These are phyloP conservation scores for Epizoanthus rinbou DNA, from an alignment of 92 coral and sea anemone species.

Conservation along the genomic window DNA sequence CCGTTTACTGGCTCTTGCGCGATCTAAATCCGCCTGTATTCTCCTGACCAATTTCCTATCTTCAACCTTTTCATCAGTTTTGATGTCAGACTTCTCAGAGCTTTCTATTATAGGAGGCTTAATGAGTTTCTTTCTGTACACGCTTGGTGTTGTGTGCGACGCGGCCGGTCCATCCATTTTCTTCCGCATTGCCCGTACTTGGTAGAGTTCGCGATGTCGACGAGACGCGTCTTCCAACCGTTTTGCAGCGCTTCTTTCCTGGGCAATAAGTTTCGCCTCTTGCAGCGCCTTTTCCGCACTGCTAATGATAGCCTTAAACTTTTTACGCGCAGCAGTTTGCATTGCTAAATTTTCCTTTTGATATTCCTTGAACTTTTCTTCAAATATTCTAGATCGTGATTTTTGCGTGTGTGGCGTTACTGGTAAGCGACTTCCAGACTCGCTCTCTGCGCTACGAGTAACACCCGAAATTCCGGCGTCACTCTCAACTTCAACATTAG, in stretches of 20 bases:
- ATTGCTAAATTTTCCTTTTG: conserved; percentile 51
- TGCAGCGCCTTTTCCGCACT: conserved; percentile 56
- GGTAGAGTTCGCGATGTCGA: neutral
- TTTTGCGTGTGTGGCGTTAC: neutral
- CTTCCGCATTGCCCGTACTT: neutral
- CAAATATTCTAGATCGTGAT: neutral
- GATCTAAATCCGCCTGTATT: conserved; percentile 6
- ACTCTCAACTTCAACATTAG: neutral
- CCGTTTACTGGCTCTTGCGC: neutral
- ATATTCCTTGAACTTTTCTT: conserved; percentile 25
- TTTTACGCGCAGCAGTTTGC: conserved; percentile 48
- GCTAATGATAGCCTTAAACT: conserved; percentile 46
- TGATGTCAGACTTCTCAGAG: neutral
- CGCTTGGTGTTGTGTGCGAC: neutral
- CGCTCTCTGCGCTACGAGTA: neutral
- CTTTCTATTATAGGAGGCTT: too few species aligned
- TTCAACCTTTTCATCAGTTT: neutral
- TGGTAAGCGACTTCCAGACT: too few species aligned
- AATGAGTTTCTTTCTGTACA: too few species aligned
- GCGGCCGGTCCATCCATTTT: neutral
- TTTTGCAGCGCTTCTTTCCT: conserved; percentile 37
- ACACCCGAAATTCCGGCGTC: neutral
- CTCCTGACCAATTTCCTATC: neutral
- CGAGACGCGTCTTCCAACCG: conserved; percentile 37
- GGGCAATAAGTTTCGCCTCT: conserved; percentile 46